phyloP scores from a whole-genome alignment of 2,888 invertebrate genomes.

The Linnaemya vulpina region DNA sequence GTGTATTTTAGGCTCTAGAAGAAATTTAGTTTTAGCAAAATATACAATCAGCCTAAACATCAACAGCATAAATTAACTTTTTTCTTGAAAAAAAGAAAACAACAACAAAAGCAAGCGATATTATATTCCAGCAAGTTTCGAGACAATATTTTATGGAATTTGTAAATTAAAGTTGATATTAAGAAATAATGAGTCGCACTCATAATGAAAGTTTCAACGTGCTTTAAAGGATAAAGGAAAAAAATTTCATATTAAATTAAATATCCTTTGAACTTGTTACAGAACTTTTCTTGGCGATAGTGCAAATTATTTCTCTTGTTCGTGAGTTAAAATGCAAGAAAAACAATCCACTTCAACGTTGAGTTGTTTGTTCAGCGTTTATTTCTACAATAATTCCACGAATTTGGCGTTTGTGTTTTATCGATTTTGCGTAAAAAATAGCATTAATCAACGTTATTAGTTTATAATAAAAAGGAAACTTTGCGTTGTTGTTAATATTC shows the following conservation, averaged over 20 bases:
- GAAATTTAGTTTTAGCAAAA: too few species aligned
- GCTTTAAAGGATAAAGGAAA: too few species aligned
- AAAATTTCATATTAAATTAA: background rate
- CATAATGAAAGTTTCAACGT: too few species aligned
- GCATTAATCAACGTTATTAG: slow-evolving; percentile 13
- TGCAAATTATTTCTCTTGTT: background rate
- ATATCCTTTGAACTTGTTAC: background rate
- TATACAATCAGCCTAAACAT: too few species aligned
- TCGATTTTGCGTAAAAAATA: slow-evolving; percentile 2
- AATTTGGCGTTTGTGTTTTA: background rate
- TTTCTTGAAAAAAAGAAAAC: too few species aligned
- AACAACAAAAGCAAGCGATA: too few species aligned
- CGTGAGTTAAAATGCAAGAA: background rate
- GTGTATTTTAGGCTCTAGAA: too few species aligned
- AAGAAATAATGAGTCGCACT: too few species aligned
- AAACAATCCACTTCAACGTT: background rate
- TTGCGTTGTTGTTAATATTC: background rate
- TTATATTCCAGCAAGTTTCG: too few species aligned
- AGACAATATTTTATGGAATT: too few species aligned
- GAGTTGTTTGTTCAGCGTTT: background rate
- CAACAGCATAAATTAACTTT: too few species aligned
- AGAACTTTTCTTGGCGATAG: background rate
- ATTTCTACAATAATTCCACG: slow-evolving; percentile 1
- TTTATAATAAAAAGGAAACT: slow-evolving; percentile 1
- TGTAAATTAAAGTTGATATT: too few species aligned